Percentiles rank a stretch among this genome's conserved stretches.
Evolutionary conservation across 2,888 invertebrate genomes (phyloP).

Genomic region (Scaptomyza tumidula): DNA sequence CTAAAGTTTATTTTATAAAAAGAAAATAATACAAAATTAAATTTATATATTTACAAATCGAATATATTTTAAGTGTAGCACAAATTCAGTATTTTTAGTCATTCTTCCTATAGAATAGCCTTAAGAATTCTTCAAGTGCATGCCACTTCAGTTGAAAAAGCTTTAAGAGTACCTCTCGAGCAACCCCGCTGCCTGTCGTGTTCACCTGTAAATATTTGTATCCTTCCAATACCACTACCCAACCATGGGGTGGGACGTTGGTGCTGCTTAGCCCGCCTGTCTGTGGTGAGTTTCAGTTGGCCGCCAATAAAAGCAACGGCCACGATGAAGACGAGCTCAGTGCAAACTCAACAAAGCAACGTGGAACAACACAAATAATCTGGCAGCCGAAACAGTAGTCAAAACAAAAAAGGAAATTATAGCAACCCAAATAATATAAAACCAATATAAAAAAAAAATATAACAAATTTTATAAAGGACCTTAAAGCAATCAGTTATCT

Average conservation of each 20-base stretch:
- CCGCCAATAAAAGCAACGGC: slow-evolving; percentile 72
- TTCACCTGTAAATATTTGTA: slow-evolving; percentile 74
- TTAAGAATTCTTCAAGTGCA: slow-evolving; percentile 11
- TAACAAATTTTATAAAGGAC: slow-evolving; percentile 2
- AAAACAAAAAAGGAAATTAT: slow-evolving; percentile 22
- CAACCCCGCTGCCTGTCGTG: slow-evolving; percentile 22
- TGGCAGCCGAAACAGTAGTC: slow-evolving; percentile 22
- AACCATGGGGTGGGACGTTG: slow-evolving; percentile 20
- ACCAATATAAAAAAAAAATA: slow-evolving; percentile 1
- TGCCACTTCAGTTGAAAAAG: slow-evolving; percentile 21
- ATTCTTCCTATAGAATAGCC: neutral
- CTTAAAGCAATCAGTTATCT: neutral
- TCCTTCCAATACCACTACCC: slow-evolving; percentile 42
- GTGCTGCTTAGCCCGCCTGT: slow-evolving; percentile 51
- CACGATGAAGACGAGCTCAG: slow-evolving; percentile 63
- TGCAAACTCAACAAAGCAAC: slow-evolving; percentile 70
- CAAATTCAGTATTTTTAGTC: neutral
- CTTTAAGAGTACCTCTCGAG: slow-evolving; percentile 26
- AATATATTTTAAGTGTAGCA: too few species aligned
- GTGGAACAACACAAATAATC: slow-evolving; percentile 56
- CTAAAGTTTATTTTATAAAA: too few species aligned
- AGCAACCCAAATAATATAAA: slow-evolving; percentile 9
- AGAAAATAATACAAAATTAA: too few species aligned
- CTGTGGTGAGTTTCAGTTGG: slow-evolving; percentile 70
- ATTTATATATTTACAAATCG: too few species aligned